phyloP scores from a whole-genome alignment of 1,140 invertebrate species.

The Drosophila insularis region DNA sequence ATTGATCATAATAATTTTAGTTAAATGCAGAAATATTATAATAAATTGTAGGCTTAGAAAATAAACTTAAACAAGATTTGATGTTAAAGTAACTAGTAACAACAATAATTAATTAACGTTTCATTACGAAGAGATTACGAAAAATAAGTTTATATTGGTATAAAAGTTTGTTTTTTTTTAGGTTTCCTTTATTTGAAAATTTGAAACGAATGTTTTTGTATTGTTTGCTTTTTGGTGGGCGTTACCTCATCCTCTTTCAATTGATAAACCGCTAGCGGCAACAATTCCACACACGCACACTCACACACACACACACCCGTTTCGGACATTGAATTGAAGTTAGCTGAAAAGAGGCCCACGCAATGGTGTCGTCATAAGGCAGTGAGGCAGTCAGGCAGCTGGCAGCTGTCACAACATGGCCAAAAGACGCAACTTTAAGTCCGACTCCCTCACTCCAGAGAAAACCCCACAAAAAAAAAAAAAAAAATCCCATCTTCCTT shows the following conservation, averaged over 20 bases:
- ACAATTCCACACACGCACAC: constrained; percentile 46
- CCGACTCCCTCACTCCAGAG: constrained; percentile 4
- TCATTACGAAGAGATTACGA: too few species aligned
- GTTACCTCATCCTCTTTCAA: constrained; percentile 42
- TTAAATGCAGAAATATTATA: too few species aligned
- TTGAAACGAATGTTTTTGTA: not conserved
- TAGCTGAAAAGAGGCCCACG: constrained; percentile 36
- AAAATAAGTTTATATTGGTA: too few species aligned
- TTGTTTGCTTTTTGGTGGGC: constrained; percentile 35
- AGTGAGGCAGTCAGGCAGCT: constrained; percentile 43
- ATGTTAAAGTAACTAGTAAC: too few species aligned
- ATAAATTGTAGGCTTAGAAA: too few species aligned
- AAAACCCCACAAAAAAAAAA: constrained; percentile 6
- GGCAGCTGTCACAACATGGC: constrained; percentile 72
- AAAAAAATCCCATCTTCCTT: too few species aligned
- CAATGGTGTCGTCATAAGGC: constrained; percentile 25
- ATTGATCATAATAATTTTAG: too few species aligned
- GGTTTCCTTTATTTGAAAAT: not conserved
- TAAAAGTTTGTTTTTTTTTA: too few species aligned
- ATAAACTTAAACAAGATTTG: too few species aligned
- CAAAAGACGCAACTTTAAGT: constrained; percentile 25
- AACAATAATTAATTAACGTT: too few species aligned
- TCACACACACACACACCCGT: constrained; percentile 50
- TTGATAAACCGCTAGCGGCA: constrained; percentile 62
- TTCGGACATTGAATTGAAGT: constrained; percentile 60